Evolutionary conservation across 2,888 invertebrate genomes (phyloP), one percentile per base, ranked within the genome.

Genomic region (Eueremaeus valkanovi): DNA sequence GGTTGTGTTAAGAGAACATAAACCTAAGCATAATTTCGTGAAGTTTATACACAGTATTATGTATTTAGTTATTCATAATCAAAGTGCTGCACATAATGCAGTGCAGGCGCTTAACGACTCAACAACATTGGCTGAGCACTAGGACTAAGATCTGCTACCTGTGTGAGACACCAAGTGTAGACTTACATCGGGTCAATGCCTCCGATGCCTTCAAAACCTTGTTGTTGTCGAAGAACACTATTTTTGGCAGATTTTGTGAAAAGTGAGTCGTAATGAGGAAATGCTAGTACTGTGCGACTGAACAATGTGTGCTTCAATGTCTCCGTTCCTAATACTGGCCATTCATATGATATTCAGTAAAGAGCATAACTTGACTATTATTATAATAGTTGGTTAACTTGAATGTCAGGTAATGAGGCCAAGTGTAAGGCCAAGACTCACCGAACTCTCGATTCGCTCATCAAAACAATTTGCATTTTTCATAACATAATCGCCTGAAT

Each of bases 111-210:
- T 40, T 24, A 68, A 68, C 68, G 40, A 31, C n/a, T 40, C 40
- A 68, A 68, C 68, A 68, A 68, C 68, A 68, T 68, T 68, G 68
- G n/a, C n/a, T n/a, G n/a, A n/a, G n/a, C n/a, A 40, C 21, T 40
- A 68, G 36, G 61, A 31, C 11, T 33, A 31, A 61, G 33, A 3
- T 31, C 31, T 31, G 3, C 63, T 63, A 3, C 21, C 33, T 63
- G 33, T 33, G 31, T 27, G 58, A 58, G 27, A n/a, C n/a, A 51
- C 8, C 16, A 3, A 58, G 29, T 29, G 63, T 33, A 33, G 63
- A 63, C 68, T 68, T 33, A n/a, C 40, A 68, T 40, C 68, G 40
- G 68, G 68, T 68, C 68, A 68, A 40, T 68, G 68, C 68, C 68
- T 68, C 31, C 27, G 18, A 55, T 24, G 55, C 8, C 55, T 24